Conservation (phyloP, 2,113 vertebrate species). For the Ceuthmochares aereus region DNA sequence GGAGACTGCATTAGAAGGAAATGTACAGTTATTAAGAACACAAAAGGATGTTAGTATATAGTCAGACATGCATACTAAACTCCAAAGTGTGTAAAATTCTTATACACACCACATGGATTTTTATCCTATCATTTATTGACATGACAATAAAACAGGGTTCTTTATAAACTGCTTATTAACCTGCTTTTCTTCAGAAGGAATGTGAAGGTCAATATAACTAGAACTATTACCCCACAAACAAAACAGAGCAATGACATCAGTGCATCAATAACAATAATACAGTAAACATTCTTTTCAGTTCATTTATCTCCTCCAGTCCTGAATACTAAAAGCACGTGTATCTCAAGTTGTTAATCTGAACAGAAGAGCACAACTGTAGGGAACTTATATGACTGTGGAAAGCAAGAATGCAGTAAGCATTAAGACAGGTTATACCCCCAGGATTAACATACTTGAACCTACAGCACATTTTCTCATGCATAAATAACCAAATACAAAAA, state of each 20-base stretch:
- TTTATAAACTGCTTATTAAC: not conserved
- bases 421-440: not conserved
- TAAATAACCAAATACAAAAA: not conserved
- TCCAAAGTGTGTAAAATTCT: not conserved
- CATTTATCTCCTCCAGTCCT: not conserved
- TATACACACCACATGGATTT: not conserved
- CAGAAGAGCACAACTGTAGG: not conserved
- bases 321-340: not conserved
- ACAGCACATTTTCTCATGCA: not conserved
- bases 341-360: not conserved
- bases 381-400: not conserved
- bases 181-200: not conserved
- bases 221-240: not conserved
- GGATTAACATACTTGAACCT: not conserved
- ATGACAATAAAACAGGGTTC: not conserved
- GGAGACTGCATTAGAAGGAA: not conserved
- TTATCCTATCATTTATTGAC: not conserved
- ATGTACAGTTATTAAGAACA: not conserved
- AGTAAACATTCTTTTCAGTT: not conserved
- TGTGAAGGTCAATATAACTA: not conserved
- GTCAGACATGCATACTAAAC: not conserved
- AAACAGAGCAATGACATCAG: not conserved
- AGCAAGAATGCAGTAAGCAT: not conserved
- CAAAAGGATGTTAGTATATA: not conserved
- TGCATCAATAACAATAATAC: not conserved